Base-by-base conservation (phyloP, 2,888 invertebrate genomes). In the Hylaea fasciaria region DNA sequence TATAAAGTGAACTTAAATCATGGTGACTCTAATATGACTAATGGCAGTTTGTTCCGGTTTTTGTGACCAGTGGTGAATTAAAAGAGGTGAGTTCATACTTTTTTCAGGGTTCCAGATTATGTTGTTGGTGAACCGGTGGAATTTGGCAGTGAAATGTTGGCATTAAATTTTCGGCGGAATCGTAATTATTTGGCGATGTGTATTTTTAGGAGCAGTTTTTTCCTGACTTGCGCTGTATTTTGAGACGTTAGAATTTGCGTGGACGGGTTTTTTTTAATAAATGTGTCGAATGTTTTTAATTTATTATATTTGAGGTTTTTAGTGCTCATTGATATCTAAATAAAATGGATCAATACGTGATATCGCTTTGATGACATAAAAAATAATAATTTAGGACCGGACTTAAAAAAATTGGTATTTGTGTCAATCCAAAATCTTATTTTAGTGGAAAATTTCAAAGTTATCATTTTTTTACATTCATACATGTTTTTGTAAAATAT, bases 71-170 rank as follows among this genome's bases (percentile, higher is more conserved):
- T 76, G 75, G 73, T 71, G 69, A 68, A 72, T 70, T 81, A 51
- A 71, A 69, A 78, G 77, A 88, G 90, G 90, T 89, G 78, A 76
- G 87, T 64, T 10, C 0, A 16, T 32, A 29, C 16, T 54, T 48
- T 32, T 44, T 63, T 52, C 50, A 59, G 59, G n/a, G 2, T 16
- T 50, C 14, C 46, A 45, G 55, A 13, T 2, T 14, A 2, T 11
- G 44, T 41, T 14, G 5, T 35, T 37, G 22, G 22, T 16, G 40
- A 39, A 44, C 10, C 29, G 46, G 28, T 29, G 14, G 13, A 44
- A 52, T 41, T 47, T n/a, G 39, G 47, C 61, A 48, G 44, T 39
- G 35, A 52, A 47, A 57, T 39, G 29, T 74, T 68, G 7, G 10
- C 3, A n/a, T 3, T 12, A 2, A 37, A 2, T 0, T 2, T 40